phyloP scores from a whole-genome alignment of 2,113 vertebrate genomes.

The Atlantisia rogersi region DNA sequence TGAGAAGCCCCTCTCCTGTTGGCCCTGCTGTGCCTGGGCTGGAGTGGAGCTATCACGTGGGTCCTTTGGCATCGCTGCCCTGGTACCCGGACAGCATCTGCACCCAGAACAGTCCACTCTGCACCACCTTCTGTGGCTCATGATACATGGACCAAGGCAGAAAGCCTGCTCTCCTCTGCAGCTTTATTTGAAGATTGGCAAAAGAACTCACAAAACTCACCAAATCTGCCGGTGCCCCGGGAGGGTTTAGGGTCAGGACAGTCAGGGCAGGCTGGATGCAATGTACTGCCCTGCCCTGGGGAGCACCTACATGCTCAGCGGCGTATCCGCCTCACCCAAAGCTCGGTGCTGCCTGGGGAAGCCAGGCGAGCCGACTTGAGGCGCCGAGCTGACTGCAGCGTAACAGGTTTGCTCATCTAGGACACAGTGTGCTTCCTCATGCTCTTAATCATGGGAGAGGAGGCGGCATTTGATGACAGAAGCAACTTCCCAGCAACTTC shows the following conservation, averaged over 20 bases:
- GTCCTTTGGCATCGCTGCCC: fast-evolving
- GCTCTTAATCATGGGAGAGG: background rate
- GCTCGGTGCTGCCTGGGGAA: fast-evolving
- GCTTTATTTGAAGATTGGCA: background rate
- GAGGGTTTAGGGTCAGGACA: fast-evolving
- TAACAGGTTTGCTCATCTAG: background rate
- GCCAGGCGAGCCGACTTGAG: fast-evolving
- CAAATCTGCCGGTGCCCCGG: fast-evolving
- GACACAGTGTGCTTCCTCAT: background rate
- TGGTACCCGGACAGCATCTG: fast-evolving
- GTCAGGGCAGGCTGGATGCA: fast-evolving
- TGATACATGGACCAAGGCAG: background rate
- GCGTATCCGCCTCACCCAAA: background rate
- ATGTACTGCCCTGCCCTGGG: background rate
- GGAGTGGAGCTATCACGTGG: fast-evolving
- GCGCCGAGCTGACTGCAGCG: fast-evolving
- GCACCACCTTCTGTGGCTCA: background rate
- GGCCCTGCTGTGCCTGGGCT: background rate
- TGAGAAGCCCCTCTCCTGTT: background rate
- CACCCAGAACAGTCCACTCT: fast-evolving
- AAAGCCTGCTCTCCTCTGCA: background rate
- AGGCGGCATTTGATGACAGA: background rate
- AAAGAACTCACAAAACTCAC: background rate
- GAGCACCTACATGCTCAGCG: fast-evolving
- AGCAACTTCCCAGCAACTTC: conserved; percentile 42